Evolutionary conservation across 2,113 vertebrate species (phyloP).

Genomic region (Phocoena phocoena): DNA sequence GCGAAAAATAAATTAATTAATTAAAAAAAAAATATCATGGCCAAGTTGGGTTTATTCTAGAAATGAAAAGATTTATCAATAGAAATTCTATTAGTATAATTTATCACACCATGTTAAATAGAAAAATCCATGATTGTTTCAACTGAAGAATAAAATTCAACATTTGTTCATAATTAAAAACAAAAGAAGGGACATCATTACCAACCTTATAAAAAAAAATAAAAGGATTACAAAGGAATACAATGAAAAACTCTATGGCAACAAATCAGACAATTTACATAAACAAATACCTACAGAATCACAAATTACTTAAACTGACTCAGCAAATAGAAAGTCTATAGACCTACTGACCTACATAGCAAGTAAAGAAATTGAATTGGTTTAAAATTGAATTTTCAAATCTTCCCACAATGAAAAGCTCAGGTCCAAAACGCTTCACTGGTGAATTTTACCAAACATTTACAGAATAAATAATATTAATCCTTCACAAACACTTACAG

Average conservation of each 20-base stretch:
- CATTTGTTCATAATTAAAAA: constrained; percentile 18
- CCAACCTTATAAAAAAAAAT: neutral
- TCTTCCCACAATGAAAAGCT: constrained; percentile 14
- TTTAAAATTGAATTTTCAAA: neutral
- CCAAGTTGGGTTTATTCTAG: constrained; percentile 4
- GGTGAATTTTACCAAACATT: constrained; percentile 23
- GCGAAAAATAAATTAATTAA: too few relatives aligned
- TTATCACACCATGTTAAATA: constrained; percentile 22
- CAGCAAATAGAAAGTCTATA: neutral
- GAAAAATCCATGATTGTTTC: constrained; percentile 11
- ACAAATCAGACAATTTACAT: neutral
- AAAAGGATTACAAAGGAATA: neutral
- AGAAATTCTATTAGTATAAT: constrained; percentile 20
- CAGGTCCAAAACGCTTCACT: neutral
- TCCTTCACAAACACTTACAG: neutral
- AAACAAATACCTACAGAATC: neutral
- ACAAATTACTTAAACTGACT: constrained; percentile 21
- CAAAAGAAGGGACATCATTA: neutral
- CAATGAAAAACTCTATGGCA: neutral
- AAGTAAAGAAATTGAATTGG: constrained; percentile 31
- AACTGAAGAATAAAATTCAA: constrained; percentile 1
- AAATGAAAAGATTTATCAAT: constrained; percentile 1
- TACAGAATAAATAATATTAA: neutral
- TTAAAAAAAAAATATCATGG: neutral
- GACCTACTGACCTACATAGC: neutral